Percentiles rank a stretch among this genome's conserved stretches.
phyloP scores from a whole-genome alignment of 2,888 invertebrate species.

The Drosophila fungiperda region DNA sequence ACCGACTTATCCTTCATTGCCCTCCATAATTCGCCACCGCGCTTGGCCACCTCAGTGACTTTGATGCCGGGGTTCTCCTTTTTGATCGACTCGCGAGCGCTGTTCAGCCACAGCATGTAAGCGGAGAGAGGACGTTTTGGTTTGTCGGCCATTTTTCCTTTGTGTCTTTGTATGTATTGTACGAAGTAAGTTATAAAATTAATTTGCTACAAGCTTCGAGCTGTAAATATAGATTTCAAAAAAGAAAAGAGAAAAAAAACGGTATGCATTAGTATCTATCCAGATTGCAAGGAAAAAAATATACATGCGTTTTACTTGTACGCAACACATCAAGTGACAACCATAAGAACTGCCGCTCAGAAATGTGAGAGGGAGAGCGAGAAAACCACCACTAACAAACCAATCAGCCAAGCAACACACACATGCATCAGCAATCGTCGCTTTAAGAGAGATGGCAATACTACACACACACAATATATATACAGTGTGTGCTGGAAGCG shows the following conservation, averaged over 20 bases:
- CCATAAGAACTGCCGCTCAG: slow-evolving; percentile 20
- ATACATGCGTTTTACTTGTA: slow-evolving; percentile 2
- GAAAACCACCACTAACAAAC: slow-evolving; percentile 38
- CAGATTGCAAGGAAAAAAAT: slow-evolving; percentile 5
- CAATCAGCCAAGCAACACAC: slow-evolving; percentile 11
- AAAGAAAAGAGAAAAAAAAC: neutral
- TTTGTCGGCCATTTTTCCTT: slow-evolving; percentile 91
- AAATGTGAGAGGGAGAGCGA: slow-evolving; percentile 20
- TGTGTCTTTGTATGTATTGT: slow-evolving; percentile 44
- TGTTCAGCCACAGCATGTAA: slow-evolving; percentile 98
- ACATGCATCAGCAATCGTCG: slow-evolving; percentile 29
- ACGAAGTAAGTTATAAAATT: slow-evolving; percentile 59
- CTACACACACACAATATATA: slow-evolving; percentile 16
- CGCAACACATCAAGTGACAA: slow-evolving; percentile 7
- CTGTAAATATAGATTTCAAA: slow-evolving; percentile 47
- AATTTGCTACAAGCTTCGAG: slow-evolving; percentile 58
- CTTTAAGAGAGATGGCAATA: slow-evolving; percentile 63
- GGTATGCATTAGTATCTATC: slow-evolving; percentile 25
- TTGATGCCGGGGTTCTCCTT: slow-evolving; percentile 95
- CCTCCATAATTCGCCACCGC: slow-evolving; percentile 98
- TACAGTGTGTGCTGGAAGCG: slow-evolving; percentile 14
- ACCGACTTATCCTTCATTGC: slow-evolving; percentile 94
- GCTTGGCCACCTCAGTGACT: slow-evolving; percentile 97
- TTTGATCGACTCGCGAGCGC: slow-evolving; percentile 94
- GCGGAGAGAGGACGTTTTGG: slow-evolving; percentile 97